Percentiles rank a stretch among this genome's conserved stretches.
phyloP scores from a whole-genome alignment of 2,888 invertebrate genomes.

The Trichogramma dendrolimi region DNA sequence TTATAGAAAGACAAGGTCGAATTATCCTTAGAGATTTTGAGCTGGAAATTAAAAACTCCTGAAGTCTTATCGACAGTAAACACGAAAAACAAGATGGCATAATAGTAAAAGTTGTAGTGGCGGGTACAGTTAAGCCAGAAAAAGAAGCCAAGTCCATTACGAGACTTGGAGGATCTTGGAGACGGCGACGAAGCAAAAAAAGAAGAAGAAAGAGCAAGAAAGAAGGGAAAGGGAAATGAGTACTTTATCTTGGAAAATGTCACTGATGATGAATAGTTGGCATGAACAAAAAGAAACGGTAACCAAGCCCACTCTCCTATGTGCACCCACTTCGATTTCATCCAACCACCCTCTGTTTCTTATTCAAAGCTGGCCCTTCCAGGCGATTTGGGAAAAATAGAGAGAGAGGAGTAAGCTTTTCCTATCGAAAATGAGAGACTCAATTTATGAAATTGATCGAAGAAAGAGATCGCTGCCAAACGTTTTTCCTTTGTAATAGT shows the following conservation, averaged over 20 bases:
- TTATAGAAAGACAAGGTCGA: slow-evolving; percentile 28
- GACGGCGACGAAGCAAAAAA: slow-evolving; percentile 16
- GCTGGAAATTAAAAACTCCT: slow-evolving; percentile 43
- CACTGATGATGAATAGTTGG: slow-evolving; percentile 53
- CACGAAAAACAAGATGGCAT: slow-evolving; percentile 24
- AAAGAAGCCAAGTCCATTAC: slow-evolving; percentile 48
- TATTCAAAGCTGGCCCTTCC: slow-evolving; percentile 20
- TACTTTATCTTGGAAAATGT: slow-evolving; percentile 51
- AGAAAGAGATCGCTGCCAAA: slow-evolving; percentile 9
- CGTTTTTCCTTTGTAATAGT: slow-evolving; percentile 17
- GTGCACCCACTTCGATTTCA: slow-evolving; percentile 9
- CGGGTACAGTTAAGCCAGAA: slow-evolving; percentile 22
- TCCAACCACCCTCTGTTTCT: slow-evolving; percentile 18
- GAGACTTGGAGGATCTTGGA: slow-evolving; percentile 44
- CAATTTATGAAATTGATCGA: slow-evolving; percentile 29
- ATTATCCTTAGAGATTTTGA: slow-evolving; percentile 28
- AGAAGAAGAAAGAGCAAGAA: slow-evolving; percentile 19
- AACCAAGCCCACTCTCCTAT: slow-evolving; percentile 30
- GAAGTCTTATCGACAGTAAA: slow-evolving; percentile 32
- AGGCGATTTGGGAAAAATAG: not conserved
- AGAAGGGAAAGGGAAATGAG: slow-evolving; percentile 31
- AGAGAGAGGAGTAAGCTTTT: slow-evolving; percentile 20
- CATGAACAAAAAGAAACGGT: slow-evolving; percentile 52
- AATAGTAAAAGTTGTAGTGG: slow-evolving; percentile 21
- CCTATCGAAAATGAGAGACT: slow-evolving; percentile 28